Conservation (phyloP, 2,888 invertebrate genomes). For the Callyntrura sp. region DNA sequence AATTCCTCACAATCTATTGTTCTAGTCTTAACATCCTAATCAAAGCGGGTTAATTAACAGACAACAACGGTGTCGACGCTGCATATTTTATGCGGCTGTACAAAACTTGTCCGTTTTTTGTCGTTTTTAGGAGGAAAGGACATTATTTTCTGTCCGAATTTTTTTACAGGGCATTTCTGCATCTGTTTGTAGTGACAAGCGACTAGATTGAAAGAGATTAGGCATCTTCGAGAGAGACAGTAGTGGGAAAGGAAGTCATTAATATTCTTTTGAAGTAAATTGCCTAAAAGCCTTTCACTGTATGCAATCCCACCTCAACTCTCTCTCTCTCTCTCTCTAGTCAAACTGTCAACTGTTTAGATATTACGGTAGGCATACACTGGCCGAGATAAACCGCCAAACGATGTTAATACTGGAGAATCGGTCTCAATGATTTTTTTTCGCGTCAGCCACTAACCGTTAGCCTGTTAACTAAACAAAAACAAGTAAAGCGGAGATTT, state of each 20-base stretch:
- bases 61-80: no score
- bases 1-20: no score
- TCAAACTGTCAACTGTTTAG: not conserved
- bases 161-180: not conserved
- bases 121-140: no score
- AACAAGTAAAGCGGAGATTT: not conserved
- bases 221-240: constrained; percentile 12
- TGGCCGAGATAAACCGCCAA: constrained; percentile 41
- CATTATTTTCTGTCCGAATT: no score
- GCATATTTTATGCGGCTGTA: no score
- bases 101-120: no score
- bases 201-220: constrained; percentile 55
- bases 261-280: constrained; percentile 55
- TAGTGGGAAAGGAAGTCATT: constrained; percentile 53
- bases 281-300: constrained; percentile 59
- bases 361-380: not conserved
- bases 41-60: no score
- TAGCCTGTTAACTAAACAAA: no score
- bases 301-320: not conserved
- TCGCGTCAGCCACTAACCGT: not conserved
- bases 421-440: not conserved
- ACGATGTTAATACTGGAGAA: constrained; percentile 46
- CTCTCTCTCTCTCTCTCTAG: not conserved
- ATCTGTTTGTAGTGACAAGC: constrained; percentile 10
- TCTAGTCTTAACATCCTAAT: no score